Conservation (phyloP, 2,888 invertebrate genomes). For the Drosophila picticornis region DNA sequence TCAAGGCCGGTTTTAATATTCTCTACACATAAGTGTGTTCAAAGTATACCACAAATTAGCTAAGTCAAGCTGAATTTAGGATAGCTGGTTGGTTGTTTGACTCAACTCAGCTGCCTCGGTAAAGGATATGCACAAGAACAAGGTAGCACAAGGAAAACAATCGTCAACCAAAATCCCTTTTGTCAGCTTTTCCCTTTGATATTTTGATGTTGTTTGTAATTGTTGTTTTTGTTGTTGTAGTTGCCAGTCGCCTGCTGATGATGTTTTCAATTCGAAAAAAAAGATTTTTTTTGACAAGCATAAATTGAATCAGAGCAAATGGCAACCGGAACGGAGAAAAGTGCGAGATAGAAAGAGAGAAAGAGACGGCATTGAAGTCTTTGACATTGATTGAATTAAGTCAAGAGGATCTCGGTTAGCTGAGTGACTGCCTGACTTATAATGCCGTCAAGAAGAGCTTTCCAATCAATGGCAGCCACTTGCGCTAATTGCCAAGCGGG, state of each 20-base stretch:
- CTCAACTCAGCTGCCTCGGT: not conserved
- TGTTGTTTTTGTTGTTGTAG: not conserved
- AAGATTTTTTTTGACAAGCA: constrained; percentile 40
- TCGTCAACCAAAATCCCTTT: constrained; percentile 13
- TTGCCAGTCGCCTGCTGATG: constrained; percentile 15
- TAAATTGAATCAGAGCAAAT: constrained; percentile 60
- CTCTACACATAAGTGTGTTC: not conserved
- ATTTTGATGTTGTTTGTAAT: constrained; percentile 14
- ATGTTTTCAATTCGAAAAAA: constrained; percentile 52
- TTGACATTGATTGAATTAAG: constrained; percentile 68
- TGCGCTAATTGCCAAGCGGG: constrained; percentile 53
- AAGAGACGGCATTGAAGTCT: constrained; percentile 36
- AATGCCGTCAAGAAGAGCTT: constrained; percentile 38
- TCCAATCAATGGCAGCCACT: constrained; percentile 57
- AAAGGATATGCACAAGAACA: constrained; percentile 1
- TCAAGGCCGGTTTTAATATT: not conserved
- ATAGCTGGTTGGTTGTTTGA: not conserved
- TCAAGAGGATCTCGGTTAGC: constrained; percentile 20
- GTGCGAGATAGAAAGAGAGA: not conserved
- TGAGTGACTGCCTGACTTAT: constrained; percentile 9
- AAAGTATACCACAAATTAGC: not conserved
- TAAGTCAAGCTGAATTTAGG: constrained; percentile 1
- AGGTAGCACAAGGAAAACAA: not conserved
- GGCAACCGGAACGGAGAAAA: constrained; percentile 25
- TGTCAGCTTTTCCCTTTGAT: constrained; percentile 19